These are phyloP conservation scores for Agrochola circellaris DNA, from an alignment of 2,888 invertebrate genomes.

Conservation along the genomic window DNA sequence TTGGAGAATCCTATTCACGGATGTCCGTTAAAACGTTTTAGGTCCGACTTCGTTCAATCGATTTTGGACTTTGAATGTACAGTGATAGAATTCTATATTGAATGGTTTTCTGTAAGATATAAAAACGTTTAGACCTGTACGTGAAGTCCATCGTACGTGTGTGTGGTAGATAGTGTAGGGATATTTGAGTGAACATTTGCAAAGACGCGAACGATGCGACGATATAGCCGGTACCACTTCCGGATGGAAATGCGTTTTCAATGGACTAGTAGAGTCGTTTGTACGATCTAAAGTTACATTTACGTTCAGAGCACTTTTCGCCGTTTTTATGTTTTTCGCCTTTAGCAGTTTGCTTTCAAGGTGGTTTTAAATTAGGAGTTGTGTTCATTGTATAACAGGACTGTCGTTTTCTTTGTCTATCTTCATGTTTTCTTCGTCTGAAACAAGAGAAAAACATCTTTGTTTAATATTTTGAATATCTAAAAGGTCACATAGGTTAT, in stretches of 20 bases:
- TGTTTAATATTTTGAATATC: not conserved
- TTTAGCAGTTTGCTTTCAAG: conserved; percentile 44
- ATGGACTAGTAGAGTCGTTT: conserved; percentile 70
- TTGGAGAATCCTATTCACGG: conserved; percentile 69
- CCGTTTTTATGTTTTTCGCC: conserved; percentile 59
- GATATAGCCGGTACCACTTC: conserved; percentile 79
- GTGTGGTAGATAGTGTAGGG: conserved; percentile 73
- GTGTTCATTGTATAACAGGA: conserved; percentile 27
- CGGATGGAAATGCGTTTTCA: conserved; percentile 81
- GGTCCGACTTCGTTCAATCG: conserved; percentile 12
- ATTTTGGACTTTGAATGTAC: not conserved
- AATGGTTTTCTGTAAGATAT: conserved; percentile 21
- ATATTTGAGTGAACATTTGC: conserved; percentile 75
- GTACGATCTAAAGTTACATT: conserved; percentile 68
- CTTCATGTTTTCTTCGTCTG: conserved; percentile 31
- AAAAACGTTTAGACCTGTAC: conserved; percentile 61
- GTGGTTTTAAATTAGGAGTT: conserved; percentile 48
- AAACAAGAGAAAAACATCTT: conserved; percentile 29
- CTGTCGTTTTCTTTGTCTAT: not conserved
- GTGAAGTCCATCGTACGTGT: conserved; percentile 64
- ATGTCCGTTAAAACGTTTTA: conserved; percentile 57
- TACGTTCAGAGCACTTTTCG: conserved; percentile 59
- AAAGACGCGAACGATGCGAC: conserved; percentile 78
- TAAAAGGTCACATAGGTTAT: not conserved
- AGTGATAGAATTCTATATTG: conserved; percentile 21